Conservation (phyloP, 2,113 vertebrate genomes). For the Cnemophilus loriae region DNA sequence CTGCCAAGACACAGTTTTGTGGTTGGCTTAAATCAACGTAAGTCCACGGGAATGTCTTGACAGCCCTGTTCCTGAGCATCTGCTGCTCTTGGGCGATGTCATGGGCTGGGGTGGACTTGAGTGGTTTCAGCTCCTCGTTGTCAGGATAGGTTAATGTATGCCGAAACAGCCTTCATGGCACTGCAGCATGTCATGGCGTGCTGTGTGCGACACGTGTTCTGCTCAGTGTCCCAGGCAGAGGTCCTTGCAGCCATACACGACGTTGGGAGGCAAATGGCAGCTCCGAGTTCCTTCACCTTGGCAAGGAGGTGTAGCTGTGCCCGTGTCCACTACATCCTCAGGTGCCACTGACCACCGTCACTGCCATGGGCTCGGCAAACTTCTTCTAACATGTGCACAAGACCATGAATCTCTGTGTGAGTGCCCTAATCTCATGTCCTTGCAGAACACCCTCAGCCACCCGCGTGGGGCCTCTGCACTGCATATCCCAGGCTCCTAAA, state of each 20-base stretch:
- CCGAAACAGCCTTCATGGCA: not conserved
- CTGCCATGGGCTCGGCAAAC: not conserved
- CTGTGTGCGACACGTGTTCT: not conserved
- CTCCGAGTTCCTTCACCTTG: not conserved
- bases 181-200: not conserved
- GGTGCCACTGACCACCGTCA: not conserved
- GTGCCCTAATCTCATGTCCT: not conserved
- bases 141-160: not conserved
- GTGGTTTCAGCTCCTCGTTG: accelerated
- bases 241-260: not conserved
- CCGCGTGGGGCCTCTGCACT: not conserved
- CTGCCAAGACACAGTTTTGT: not conserved
- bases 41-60: not conserved
- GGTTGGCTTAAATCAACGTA: not conserved
- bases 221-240: not conserved
- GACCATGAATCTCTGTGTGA: not conserved
- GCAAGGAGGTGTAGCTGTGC: not conserved
- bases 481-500: not conserved
- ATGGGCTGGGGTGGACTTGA: not conserved
- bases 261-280: not conserved
- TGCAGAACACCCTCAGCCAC: not conserved
- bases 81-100: not conserved
- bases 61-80: not conserved
- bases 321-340: accelerated
- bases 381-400: not conserved